phyloP scores from a whole-genome alignment of 2,888 invertebrate genomes.

The Meta bourneti region DNA sequence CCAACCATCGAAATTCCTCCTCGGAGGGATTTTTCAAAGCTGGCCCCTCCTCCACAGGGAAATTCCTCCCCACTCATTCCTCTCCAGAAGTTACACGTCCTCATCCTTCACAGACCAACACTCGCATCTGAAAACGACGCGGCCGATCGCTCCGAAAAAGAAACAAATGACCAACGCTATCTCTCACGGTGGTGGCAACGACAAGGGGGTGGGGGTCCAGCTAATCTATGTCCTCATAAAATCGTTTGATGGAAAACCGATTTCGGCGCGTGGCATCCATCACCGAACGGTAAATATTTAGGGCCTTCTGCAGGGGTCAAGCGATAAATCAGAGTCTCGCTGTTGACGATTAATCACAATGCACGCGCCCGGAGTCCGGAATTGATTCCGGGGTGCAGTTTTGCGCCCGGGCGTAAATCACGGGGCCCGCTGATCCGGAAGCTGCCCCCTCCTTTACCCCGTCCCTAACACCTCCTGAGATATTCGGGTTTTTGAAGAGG shows the following conservation, averaged over 20 bases:
- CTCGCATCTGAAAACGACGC: too few species aligned
- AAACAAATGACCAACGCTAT: too few species aligned
- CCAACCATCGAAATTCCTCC: too few species aligned
- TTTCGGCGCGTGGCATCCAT: slow-evolving; percentile 57
- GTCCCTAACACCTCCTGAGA: not conserved
- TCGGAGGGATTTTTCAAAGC: too few species aligned
- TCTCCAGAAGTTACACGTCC: too few species aligned
- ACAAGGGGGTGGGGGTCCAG: slow-evolving; percentile 2
- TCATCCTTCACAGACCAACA: too few species aligned
- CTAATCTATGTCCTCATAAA: slow-evolving; percentile 62
- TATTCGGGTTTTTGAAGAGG: slow-evolving; percentile 28
- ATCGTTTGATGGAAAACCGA: slow-evolving; percentile 71
- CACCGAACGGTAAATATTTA: slow-evolving; percentile 64
- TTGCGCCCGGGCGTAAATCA: slow-evolving; percentile 15
- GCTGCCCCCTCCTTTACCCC: not conserved
- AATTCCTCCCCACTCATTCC: too few species aligned
- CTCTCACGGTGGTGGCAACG: too few species aligned
- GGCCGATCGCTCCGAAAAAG: too few species aligned
- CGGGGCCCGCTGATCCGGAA: slow-evolving; percentile 25
- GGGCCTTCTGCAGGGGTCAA: slow-evolving; percentile 54
- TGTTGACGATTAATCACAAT: slow-evolving; percentile 60
- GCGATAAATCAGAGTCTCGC: slow-evolving; percentile 65
- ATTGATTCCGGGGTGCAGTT: slow-evolving; percentile 37
- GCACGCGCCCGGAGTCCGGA: slow-evolving; percentile 12
- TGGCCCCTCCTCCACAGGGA: too few species aligned